Base-by-base conservation (phyloP, 2,797 vertebrate species). In the Tadarida brasiliensis region DNA sequence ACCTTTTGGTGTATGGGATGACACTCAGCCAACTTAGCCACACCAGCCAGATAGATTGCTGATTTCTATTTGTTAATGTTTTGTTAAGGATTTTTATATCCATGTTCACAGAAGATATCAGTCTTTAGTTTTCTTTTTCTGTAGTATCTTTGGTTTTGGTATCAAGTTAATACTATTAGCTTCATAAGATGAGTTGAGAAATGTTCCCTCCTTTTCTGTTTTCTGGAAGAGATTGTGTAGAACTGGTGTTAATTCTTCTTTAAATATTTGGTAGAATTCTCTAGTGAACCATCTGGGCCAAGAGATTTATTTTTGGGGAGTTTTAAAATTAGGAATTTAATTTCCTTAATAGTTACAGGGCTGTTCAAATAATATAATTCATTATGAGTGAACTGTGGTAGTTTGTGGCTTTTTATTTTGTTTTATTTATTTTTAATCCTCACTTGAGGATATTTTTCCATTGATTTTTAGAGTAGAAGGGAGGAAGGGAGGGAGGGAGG, bases 291-390 rank as follows among this genome's bases (percentile, higher is more conserved):
- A 73, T 65, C 5, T 88, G 35, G 26, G 39, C n/a, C 28, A 65
- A 49, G 77, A 59, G 56, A 57, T 88, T 92, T 90, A 61, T 71
- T 77, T 94, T 76, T 54, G 28, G 30, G 54, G 44, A 57, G 28
- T 84, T 96, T 94, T 73, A 73, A 93, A 94, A 76, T 71, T 83
- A 65, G 49, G 30, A n/a, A 70, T 82, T 94, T 56, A 51, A 15
- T 77, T 91, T 82, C 10, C 28, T 74, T 28, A 71, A 63, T 84
- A 91, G 47, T 77, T 91, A 63, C 9, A 33, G 77, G 20, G 20
- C 65, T 71, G 12, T 17, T 84, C 77, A 78, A 12, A 51, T 84
- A 44, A 76, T 73, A 7, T 51, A 65, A 94, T 91, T 78, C 35
- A 33, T 73, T 51, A n/a, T 56, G 28, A 61, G 47, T 88, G 65